A percentile compares a stretch with the other conserved stretches of the same genome.
Conservation (phyloP, 2,888 invertebrate genomes). For the Amorpha juglandis region DNA sequence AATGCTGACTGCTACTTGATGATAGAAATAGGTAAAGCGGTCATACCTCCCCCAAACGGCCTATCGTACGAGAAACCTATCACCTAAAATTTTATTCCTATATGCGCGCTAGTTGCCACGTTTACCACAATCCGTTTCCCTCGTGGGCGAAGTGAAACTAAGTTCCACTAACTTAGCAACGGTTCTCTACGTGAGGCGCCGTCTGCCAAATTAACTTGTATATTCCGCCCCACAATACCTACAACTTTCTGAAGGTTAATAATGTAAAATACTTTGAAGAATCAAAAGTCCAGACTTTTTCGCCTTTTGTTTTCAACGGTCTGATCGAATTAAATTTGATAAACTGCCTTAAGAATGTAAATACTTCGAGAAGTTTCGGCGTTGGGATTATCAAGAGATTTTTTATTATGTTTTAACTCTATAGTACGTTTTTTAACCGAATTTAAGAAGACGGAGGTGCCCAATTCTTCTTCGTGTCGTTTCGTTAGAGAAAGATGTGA, state of each 20-base stretch:
- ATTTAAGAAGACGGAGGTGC: too few species aligned
- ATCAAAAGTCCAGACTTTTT: constrained; percentile 25
- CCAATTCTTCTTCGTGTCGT: too few species aligned
- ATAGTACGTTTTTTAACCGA: too few species aligned
- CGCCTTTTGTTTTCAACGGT: constrained; percentile 9
- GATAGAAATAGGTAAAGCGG: too few species aligned
- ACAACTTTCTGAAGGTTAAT: constrained; percentile 28
- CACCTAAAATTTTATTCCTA: background rate
- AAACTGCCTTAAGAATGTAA: background rate
- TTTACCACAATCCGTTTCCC: background rate
- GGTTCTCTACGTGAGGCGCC: constrained; percentile 25
- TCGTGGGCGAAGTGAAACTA: background rate
- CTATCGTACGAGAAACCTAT: too few species aligned
- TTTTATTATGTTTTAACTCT: background rate
- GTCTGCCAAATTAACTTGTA: constrained; percentile 30
- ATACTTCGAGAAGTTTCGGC: background rate
- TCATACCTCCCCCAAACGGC: too few species aligned
- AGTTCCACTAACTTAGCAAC: constrained; percentile 3
- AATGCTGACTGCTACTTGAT: too few species aligned
- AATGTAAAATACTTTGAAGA: constrained; percentile 23
- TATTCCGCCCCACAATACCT: constrained; percentile 28
- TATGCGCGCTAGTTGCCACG: background rate
- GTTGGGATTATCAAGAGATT: background rate
- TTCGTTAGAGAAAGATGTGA: too few species aligned
- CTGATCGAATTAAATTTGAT: constrained; percentile 8